Evolutionary conservation across 2,113 vertebrate genomes (phyloP), one percentile per base, ranked within the genome.

Genomic region (Chaenogobius annularis): DNA sequence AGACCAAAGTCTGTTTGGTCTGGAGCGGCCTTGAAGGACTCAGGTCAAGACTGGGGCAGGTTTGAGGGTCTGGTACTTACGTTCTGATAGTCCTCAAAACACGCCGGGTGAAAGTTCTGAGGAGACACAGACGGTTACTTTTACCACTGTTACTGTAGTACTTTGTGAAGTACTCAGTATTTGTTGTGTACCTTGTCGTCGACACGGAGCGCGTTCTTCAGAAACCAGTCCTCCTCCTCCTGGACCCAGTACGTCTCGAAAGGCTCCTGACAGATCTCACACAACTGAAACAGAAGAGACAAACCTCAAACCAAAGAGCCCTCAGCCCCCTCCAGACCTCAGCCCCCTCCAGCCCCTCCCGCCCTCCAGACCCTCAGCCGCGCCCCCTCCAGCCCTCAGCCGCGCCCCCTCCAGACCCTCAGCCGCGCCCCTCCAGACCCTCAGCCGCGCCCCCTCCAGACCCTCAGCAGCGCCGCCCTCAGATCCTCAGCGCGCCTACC

Each of bases 181-280:
- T 7, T 12, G 12, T 9, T 0, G 15, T 74, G n/a, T 74, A 98
- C 98, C 95, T 97, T 98, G 83, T 94, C 96, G 50, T 98, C 97
- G 13, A 97, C 96, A 88, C 95, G 87, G 85, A 99, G 91, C 20
- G 98, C 98, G 80, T 99, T 95, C 89, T 96, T 99, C 70, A 99
- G 92, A 77, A 99, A 98, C 98, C 98, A 99, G 77, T 99, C 98
- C 72, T 99, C 98, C 81, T 99, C 98, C 7, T 99, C 97, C 85
- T 99, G 97, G 85, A 99, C 97, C 98, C 98, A 99, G 72, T 98
- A 98, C 63, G 96, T 97, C 92, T 99, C 97, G 92, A 99, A 99
- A 37, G 96, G 92, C 83, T 99, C 98, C 88, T 97, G 96, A 75
- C 98, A 99, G 84, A 99, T 99, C 87, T 99, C 98, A 92, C 98